phyloP scores from a whole-genome alignment of 2,113 vertebrate species.

The Poeciliopsis turrubarensis region DNA sequence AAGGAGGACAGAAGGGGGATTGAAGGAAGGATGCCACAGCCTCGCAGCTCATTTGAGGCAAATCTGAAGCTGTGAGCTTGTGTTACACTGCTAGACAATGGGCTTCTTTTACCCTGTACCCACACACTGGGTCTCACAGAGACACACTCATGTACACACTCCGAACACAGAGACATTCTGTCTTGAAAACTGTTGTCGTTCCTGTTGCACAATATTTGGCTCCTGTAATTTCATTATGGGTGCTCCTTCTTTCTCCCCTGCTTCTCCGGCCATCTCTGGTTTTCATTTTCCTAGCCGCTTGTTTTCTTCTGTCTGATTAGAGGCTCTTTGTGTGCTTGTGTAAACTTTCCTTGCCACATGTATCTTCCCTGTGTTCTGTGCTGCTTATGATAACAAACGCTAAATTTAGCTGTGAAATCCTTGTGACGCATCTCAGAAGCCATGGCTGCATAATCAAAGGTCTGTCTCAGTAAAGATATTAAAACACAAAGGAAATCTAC shows the following conservation, averaged over 20 bases:
- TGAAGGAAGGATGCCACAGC: slow-evolving; percentile 34
- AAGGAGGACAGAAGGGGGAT: slow-evolving; percentile 21
- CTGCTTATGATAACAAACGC: slow-evolving; percentile 51
- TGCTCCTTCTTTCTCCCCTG: slow-evolving; percentile 32
- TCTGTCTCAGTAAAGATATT: neutral
- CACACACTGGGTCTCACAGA: slow-evolving; percentile 13
- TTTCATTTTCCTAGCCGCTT: slow-evolving; percentile 48
- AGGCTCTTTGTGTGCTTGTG: neutral
- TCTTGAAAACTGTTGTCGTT: slow-evolving; percentile 60
- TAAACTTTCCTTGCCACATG: slow-evolving; percentile 25
- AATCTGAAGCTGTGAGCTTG: slow-evolving; percentile 51
- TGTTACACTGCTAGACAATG: slow-evolving; percentile 70
- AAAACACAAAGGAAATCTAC: neutral
- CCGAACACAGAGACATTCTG: slow-evolving; percentile 45
- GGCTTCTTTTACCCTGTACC: slow-evolving; percentile 61
- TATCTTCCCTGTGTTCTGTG: slow-evolving; percentile 28
- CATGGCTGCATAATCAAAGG: slow-evolving; percentile 50
- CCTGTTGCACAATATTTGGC: slow-evolving; percentile 70
- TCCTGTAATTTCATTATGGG: slow-evolving; percentile 62
- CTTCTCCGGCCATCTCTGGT: slow-evolving; percentile 28
- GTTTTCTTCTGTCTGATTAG: slow-evolving; percentile 47
- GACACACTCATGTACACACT: slow-evolving; percentile 20
- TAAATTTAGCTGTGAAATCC: slow-evolving; percentile 52
- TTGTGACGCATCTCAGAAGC: slow-evolving; percentile 32
- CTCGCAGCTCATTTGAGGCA: slow-evolving; percentile 39